Percentiles rank a stretch among this genome's conserved stretches.
Conservation (phyloP, 2,888 invertebrate species). For the Diarsia mendica region DNA sequence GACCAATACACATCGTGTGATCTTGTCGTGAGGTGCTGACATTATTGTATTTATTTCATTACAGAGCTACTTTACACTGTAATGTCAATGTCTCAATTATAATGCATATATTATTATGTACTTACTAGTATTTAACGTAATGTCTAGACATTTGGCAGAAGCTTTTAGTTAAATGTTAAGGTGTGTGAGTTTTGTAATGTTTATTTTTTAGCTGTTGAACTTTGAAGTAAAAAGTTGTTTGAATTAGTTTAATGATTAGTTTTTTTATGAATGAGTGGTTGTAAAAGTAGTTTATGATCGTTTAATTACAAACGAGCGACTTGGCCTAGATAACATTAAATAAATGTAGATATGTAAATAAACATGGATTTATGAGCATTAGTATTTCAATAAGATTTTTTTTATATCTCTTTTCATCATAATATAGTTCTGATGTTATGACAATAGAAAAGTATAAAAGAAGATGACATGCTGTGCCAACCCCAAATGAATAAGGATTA, state of each 20-base stretch:
- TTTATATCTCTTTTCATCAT: neutral
- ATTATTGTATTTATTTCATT: constrained; percentile 33
- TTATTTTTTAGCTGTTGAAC: constrained; percentile 22
- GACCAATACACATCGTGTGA: constrained; percentile 36
- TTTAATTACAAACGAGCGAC: neutral
- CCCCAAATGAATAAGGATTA: no score
- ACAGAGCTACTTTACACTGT: constrained; percentile 24
- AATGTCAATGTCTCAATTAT: constrained; percentile 61
- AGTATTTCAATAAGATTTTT: neutral
- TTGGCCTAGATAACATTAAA: constrained; percentile 1
- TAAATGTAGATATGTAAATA: neutral
- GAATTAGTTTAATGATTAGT: constrained; percentile 10
- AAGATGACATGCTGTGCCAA: no score
- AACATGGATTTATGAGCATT: neutral
- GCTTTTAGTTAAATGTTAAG: constrained; percentile 52
- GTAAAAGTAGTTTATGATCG: constrained; percentile 15
- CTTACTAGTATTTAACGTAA: constrained; percentile 41
- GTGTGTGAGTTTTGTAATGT: constrained; percentile 49
- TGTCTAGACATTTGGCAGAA: constrained; percentile 49
- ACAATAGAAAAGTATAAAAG: no score
- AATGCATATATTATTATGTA: neutral
- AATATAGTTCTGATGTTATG: no score
- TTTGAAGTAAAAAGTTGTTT: constrained; percentile 46
- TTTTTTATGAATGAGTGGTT: constrained; percentile 2
- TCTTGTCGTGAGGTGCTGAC: constrained; percentile 46